Evolutionary conservation across 2,113 vertebrate genomes (phyloP).

Genomic region (Murina feae): DNA sequence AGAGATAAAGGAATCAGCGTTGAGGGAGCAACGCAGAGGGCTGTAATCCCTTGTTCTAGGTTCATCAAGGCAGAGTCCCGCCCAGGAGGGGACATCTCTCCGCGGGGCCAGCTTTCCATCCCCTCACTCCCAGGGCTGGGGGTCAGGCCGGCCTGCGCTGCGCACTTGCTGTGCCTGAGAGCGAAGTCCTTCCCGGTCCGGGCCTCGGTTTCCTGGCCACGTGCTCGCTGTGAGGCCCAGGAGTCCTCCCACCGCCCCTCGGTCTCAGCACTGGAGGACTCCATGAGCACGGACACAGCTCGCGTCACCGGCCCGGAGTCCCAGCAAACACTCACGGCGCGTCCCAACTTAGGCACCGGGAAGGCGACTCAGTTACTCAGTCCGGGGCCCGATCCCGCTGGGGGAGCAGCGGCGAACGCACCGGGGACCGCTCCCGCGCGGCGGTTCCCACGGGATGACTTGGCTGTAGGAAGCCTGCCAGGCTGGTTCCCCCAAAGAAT

Average conservation of each 20-base stretch:
- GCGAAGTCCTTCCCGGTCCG: background rate
- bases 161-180: background rate
- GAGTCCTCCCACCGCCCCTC: background rate
- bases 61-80: background rate
- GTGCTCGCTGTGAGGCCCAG: accelerated
- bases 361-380: background rate
- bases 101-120: background rate
- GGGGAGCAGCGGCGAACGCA: too few species aligned
- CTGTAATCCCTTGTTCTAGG: background rate
- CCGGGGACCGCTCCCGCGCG: too few species aligned
- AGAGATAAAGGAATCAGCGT: background rate
- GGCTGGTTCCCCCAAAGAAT: background rate
- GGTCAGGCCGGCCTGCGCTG: background rate
- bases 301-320: background rate
- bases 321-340: background rate
- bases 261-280: background rate
- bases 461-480: background rate
- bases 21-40: background rate
- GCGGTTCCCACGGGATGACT: background rate
- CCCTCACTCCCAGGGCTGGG: background rate
- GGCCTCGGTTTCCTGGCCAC: background rate
- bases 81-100: background rate
- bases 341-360: background rate
- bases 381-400: background rate
- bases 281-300: background rate